Conservation (phyloP, 2,888 invertebrate species). For the Melanostoma scalare region DNA sequence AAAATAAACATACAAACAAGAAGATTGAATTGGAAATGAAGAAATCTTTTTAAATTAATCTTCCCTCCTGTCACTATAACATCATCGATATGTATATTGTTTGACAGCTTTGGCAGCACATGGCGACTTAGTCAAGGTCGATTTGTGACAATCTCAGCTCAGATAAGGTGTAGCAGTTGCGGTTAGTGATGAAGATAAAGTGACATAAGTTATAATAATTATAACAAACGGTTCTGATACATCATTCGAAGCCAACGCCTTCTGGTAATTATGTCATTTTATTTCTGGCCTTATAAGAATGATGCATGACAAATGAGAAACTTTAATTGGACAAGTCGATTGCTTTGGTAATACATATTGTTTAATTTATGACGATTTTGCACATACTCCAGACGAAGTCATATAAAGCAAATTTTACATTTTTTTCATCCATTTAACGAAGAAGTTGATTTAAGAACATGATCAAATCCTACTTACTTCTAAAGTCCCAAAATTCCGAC, state of each 20-base stretch:
- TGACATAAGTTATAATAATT: not conserved
- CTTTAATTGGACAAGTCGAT: too few relatives aligned
- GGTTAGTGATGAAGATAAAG: not conserved
- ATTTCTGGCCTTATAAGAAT: too few relatives aligned
- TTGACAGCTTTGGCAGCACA: slow-evolving; percentile 50
- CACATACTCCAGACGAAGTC: too few relatives aligned
- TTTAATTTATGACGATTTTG: too few relatives aligned
- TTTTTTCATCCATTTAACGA: too few relatives aligned
- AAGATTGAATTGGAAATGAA: slow-evolving; percentile 33
- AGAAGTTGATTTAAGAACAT: too few relatives aligned
- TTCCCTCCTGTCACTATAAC: slow-evolving; percentile 3
- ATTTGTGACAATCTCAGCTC: slow-evolving; percentile 53
- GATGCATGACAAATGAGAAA: too few relatives aligned
- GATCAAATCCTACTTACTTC: too few relatives aligned
- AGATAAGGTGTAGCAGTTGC: slow-evolving; percentile 14
- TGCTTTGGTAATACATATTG: too few relatives aligned
- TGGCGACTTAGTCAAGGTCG: slow-evolving; percentile 57
- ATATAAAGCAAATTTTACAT: too few relatives aligned
- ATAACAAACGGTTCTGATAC: slow-evolving; percentile 20
- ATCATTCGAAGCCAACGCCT: slow-evolving; percentile 42
- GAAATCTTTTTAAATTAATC: slow-evolving; percentile 46
- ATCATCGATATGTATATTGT: slow-evolving; percentile 27
- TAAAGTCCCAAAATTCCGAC: too few relatives aligned
- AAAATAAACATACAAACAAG: slow-evolving; percentile 43
- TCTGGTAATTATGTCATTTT: slow-evolving; percentile 54